A percentile compares a stretch with the other conserved stretches of the same genome.
Evolutionary conservation across 2,113 vertebrate genomes (phyloP).

Genomic region (Dunckerocampus dactyliophorus): DNA sequence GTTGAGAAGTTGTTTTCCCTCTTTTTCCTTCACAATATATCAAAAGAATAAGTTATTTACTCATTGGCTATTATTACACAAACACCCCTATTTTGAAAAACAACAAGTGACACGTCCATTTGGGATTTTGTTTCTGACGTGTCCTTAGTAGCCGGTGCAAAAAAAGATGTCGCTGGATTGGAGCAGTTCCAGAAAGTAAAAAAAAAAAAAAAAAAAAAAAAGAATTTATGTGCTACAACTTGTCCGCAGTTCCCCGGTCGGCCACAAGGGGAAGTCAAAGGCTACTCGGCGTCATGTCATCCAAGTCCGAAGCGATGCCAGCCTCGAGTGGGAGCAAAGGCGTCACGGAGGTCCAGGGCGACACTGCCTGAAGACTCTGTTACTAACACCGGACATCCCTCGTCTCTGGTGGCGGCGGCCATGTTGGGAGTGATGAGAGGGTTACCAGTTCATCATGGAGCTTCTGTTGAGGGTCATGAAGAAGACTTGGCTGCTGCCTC

Average conservation of each 20-base stretch:
- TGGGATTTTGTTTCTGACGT: not conserved
- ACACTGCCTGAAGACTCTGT: too few species aligned
- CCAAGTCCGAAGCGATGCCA: constrained; percentile 15
- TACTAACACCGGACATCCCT: not conserved
- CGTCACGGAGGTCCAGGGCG: not conserved
- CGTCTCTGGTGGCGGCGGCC: constrained; percentile 11
- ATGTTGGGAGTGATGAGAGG: constrained; percentile 19
- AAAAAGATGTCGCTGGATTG: not conserved
- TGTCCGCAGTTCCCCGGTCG: constrained; percentile 20
- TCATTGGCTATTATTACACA: not conserved
- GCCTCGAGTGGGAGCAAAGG: constrained; percentile 9
- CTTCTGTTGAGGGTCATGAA: constrained; percentile 99
- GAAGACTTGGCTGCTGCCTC: constrained; percentile 99
- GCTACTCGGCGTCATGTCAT: constrained; percentile 25
- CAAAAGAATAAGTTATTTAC: not conserved
- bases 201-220: not conserved
- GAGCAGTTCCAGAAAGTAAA: constrained; percentile 2
- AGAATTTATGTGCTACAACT: constrained; percentile 50
- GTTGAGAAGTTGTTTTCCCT: not conserved
- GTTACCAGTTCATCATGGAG: constrained; percentile 99
- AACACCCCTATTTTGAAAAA: not conserved
- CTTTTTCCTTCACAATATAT: not conserved
- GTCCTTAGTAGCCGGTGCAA: not conserved
- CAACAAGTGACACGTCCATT: not conserved
- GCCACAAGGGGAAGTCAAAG: constrained; percentile 19